Evolutionary conservation across 2,888 invertebrate genomes (phyloP).

Genomic region (Himalopsyche anomala): DNA sequence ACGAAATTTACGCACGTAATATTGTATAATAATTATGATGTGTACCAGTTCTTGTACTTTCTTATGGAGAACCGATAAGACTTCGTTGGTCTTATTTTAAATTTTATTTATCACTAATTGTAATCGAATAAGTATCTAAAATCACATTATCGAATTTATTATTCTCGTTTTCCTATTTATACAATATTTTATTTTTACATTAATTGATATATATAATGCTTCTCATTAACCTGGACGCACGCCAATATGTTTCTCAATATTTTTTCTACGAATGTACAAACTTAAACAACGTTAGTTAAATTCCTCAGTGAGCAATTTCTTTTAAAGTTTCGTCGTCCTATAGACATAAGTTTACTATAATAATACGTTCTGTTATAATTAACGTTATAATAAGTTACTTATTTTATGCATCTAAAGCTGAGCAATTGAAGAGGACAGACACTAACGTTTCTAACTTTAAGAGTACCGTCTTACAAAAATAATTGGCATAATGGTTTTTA

Average conservation of each 20-base stretch:
- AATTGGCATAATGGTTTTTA: no score
- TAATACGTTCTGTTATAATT: not conserved
- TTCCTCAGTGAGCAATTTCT: slow-evolving; percentile 16
- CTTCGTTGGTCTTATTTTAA: not conserved
- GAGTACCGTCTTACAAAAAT: not conserved
- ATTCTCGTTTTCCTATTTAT: slow-evolving; percentile 20
- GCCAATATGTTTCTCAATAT: slow-evolving; percentile 7
- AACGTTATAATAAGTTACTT: not conserved
- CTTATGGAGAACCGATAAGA: not conserved
- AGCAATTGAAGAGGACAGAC: not conserved
- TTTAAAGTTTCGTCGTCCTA: slow-evolving; percentile 19
- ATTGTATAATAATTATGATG: not conserved
- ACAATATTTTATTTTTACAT: not conserved
- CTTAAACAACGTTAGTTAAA: not conserved
- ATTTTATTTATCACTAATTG: not conserved
- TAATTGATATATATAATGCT: slow-evolving; percentile 31
- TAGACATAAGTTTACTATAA: slow-evolving; percentile 24
- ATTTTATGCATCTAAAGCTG: not conserved
- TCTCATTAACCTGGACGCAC: slow-evolving; percentile 4
- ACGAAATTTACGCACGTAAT: not conserved
- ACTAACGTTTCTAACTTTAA: not conserved
- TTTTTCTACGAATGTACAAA: slow-evolving; percentile 18
- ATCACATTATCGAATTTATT: slow-evolving; percentile 37
- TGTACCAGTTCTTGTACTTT: not conserved
- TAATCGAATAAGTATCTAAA: slow-evolving; percentile 39